Evolutionary conservation across 2,888 invertebrate species (phyloP).

Genomic region (Plusia festucae): DNA sequence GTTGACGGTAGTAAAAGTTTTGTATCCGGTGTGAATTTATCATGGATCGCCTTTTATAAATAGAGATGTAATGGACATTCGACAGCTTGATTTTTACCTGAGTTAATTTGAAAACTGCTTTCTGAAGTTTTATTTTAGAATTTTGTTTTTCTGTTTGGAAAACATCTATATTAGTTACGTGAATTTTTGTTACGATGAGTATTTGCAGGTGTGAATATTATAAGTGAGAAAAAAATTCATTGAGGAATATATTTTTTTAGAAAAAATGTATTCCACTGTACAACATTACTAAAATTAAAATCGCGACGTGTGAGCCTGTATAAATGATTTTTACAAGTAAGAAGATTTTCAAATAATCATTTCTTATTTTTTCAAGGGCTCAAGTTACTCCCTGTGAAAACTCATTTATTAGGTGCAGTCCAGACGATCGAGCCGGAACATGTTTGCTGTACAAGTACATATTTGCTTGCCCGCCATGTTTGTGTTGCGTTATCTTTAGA

Average conservation of each 20-base stretch:
- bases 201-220: too few relatives aligned
- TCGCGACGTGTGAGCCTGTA: neutral
- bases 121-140: neutral
- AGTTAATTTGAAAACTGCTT: neutral
- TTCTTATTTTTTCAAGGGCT: neutral
- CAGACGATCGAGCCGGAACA: constrained; percentile 45
- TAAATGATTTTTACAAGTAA: too few relatives aligned
- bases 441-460: constrained; percentile 55
- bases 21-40: constrained; percentile 42
- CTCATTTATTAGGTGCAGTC: constrained; percentile 35
- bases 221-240: too few relatives aligned
- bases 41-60: constrained; percentile 33
- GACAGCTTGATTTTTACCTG: constrained; percentile 13
- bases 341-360: too few relatives aligned
- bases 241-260: too few relatives aligned
- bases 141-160: neutral
- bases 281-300: neutral
- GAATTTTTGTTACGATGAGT: too few relatives aligned
- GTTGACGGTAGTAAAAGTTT: constrained; percentile 47
- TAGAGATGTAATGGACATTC: constrained; percentile 20
- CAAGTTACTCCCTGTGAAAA: neutral
- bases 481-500: constrained; percentile 55
- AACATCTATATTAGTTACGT: too few relatives aligned
- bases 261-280: too few relatives aligned
- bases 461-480: constrained; percentile 52